phyloP scores from a whole-genome alignment of 2,888 invertebrate genomes.

The Chelonus formosanus region DNA sequence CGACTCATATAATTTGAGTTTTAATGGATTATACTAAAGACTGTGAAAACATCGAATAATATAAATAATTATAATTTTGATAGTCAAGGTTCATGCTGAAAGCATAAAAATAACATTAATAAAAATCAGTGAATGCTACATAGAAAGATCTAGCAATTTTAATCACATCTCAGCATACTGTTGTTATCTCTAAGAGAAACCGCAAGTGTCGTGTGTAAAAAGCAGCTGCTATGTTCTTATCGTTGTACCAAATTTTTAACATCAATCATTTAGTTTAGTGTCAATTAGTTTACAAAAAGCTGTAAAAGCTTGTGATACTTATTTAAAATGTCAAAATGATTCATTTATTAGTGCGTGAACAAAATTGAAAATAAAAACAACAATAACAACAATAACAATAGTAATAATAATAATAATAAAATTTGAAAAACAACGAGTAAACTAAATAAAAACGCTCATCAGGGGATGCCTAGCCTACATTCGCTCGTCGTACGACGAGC shows the following conservation, averaged over 20 bases:
- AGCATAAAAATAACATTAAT: too few species aligned
- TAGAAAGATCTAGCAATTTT: conserved; percentile 12
- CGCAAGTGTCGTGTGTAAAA: conserved; percentile 10
- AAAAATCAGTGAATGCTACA: neutral
- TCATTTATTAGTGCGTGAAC: neutral
- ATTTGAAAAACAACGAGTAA: too few species aligned
- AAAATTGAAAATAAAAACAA: too few species aligned
- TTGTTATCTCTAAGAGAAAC: conserved; percentile 22
- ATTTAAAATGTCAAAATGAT: neutral
- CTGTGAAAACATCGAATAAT: too few species aligned
- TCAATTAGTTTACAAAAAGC: neutral
- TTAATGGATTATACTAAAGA: neutral
- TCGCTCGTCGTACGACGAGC: conserved; percentile 65
- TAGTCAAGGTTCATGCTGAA: too few species aligned
- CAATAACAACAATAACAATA: too few species aligned
- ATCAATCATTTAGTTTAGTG: neutral
- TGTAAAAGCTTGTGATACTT: neutral
- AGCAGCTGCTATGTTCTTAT: conserved; percentile 4
- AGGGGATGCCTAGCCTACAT: conserved; percentile 65
- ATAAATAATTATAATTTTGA: too few species aligned
- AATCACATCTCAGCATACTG: conserved; percentile 9
- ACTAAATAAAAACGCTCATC: conserved; percentile 46
- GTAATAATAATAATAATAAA: too few species aligned
- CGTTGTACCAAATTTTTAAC: neutral
- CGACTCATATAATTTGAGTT: neutral